phyloP scores from a whole-genome alignment of 2,113 vertebrate species.

The Xerus inauris region DNA sequence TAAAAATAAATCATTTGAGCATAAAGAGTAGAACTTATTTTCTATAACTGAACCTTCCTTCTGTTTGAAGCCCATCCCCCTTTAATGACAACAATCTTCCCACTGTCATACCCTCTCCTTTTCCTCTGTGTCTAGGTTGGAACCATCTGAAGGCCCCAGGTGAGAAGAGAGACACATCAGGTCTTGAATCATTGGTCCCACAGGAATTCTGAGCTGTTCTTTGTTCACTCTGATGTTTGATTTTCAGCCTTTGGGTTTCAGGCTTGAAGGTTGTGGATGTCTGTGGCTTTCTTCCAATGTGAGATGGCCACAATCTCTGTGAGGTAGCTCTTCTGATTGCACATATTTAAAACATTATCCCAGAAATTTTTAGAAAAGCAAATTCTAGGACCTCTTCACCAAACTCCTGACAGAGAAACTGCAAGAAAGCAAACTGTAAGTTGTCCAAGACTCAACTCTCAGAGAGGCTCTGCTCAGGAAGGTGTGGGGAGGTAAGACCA shows the following conservation, averaged over 20 bases:
- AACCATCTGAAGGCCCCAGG: background rate
- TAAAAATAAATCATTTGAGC: background rate
- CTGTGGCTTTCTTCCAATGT: background rate
- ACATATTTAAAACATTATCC: background rate
- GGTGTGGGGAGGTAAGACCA: background rate
- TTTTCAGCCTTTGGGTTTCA: background rate
- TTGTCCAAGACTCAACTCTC: background rate
- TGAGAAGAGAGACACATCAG: background rate
- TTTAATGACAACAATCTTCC: background rate
- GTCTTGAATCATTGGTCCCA: background rate
- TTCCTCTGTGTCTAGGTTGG: background rate
- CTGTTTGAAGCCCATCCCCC: background rate
- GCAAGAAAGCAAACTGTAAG: background rate
- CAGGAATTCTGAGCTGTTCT: background rate
- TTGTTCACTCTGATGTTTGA: background rate
- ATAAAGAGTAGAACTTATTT: background rate
- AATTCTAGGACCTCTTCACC: background rate
- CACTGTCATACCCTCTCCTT: fast-evolving
- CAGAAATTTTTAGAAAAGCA: background rate
- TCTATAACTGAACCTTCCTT: background rate
- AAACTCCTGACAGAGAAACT: background rate
- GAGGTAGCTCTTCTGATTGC: background rate
- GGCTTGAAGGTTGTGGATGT: background rate
- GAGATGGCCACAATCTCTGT: background rate
- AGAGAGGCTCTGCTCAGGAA: background rate